phyloP scores from a whole-genome alignment of 30 jellyfish, hydroid and myxozoan species.

The Calvadosia cruxmelitensis region DNA sequence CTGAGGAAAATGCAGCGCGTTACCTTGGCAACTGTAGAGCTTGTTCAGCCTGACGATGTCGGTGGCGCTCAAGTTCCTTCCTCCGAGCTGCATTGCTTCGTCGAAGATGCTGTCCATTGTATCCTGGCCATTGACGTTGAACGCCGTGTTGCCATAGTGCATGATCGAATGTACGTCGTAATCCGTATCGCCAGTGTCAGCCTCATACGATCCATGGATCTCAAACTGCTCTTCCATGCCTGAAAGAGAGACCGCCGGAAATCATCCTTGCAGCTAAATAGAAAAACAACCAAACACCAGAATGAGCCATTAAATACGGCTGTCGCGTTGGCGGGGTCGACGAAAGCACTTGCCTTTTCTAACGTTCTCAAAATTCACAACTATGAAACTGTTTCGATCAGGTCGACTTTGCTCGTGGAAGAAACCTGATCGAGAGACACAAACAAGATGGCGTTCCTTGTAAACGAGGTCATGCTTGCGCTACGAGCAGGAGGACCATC shows the following conservation, averaged over 20 bases:
- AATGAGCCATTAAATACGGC: too few species aligned
- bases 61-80: slow-evolving; percentile 18
- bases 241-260: too few species aligned
- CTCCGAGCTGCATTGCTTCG: slow-evolving; percentile 54
- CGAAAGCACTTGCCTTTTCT: not conserved
- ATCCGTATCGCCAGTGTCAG: slow-evolving; percentile 22
- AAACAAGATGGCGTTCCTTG: too few species aligned
- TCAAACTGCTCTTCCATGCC: slow-evolving; percentile 24
- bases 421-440: too few species aligned
- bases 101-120: slow-evolving; percentile 53
- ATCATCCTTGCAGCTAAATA: too few species aligned
- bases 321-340: too few species aligned
- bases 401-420: not conserved
- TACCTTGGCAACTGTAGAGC: slow-evolving; percentile 59
- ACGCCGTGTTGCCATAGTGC: slow-evolving; percentile 56
- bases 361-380: not conserved
- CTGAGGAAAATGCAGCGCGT: too few species aligned
- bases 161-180: slow-evolving; percentile 61
- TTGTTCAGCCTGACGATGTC: slow-evolving; percentile 56
- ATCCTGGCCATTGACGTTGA: slow-evolving; percentile 32
- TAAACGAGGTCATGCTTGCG: too few species aligned
- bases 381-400: not conserved
- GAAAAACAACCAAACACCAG: too few species aligned
- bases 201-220: slow-evolving; percentile 6
- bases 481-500: too few species aligned